Evolutionary conservation across 2,113 vertebrate genomes (phyloP).

Genomic region (Aix galericulata): DNA sequence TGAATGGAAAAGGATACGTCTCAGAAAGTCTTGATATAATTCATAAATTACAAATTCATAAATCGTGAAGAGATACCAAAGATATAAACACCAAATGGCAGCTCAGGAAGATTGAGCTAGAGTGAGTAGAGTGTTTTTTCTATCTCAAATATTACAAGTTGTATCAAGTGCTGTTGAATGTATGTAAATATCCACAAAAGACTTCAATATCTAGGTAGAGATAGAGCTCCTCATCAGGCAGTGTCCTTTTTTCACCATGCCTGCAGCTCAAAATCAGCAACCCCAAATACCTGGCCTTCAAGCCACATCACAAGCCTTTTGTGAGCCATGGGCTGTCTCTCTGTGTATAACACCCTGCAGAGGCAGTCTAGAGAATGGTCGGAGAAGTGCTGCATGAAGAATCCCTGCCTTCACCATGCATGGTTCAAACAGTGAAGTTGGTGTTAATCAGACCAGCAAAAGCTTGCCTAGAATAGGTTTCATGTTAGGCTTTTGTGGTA

Average conservation of each 20-base stretch:
- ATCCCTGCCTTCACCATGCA: neutral
- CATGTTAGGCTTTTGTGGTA: neutral
- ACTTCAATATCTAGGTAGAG: neutral
- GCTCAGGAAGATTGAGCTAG: neutral
- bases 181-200: neutral
- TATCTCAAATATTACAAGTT: neutral
- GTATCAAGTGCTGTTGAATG: accelerated
- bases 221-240: neutral
- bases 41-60: neutral
- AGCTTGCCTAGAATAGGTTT: neutral
- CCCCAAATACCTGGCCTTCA: neutral
- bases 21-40: neutral
- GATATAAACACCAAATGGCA: neutral
- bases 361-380: accelerated
- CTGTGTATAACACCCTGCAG: neutral
- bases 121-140: neutral
- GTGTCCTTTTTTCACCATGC: neutral
- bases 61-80: neutral
- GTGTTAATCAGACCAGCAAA: neutral
- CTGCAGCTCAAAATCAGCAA: neutral
- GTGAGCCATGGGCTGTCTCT: neutral
- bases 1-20: neutral
- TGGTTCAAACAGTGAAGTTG: neutral
- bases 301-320: neutral
- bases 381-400: neutral